These are phyloP conservation scores for Megatriorchis doriae DNA, from an alignment of 2,113 vertebrate genomes.

Conservation along the genomic window DNA sequence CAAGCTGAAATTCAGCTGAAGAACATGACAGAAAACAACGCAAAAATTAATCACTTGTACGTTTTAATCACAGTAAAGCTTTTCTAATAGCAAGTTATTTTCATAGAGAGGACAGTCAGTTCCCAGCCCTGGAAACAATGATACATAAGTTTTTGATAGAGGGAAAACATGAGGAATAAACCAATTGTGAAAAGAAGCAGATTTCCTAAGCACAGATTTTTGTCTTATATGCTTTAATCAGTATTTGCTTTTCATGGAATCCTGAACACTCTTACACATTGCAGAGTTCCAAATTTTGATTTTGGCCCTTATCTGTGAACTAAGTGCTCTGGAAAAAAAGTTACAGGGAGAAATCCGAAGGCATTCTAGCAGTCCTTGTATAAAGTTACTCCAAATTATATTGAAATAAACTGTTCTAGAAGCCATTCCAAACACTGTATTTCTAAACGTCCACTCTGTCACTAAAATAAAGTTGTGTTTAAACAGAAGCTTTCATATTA, in stretches of 20 bases:
- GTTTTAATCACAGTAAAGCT: background rate
- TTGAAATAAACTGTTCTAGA: background rate
- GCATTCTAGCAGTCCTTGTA: background rate
- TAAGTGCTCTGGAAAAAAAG: background rate
- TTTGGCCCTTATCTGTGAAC: background rate
- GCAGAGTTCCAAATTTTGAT: background rate
- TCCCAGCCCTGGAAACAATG: background rate
- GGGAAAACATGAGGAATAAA: background rate
- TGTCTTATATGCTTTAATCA: background rate
- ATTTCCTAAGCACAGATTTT: background rate
- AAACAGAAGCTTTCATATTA: background rate
- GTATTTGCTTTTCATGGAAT: background rate
- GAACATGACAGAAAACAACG: background rate
- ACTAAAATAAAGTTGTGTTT: background rate
- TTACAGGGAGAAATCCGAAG: background rate
- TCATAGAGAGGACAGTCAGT: background rate
- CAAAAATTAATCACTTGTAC: background rate
- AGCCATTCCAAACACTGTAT: background rate
- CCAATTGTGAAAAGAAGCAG: background rate
- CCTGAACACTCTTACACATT: background rate
- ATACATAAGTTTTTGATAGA: background rate
- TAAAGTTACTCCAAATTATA: background rate
- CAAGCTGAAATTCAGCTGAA: slow-evolving; percentile 75
- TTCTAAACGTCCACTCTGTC: background rate
- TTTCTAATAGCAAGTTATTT: background rate